Percentiles rank a stretch among this genome's conserved stretches.
phyloP scores from a whole-genome alignment of 53 echinoderm and acorn worm species.

The Patiria pectinifera region DNA sequence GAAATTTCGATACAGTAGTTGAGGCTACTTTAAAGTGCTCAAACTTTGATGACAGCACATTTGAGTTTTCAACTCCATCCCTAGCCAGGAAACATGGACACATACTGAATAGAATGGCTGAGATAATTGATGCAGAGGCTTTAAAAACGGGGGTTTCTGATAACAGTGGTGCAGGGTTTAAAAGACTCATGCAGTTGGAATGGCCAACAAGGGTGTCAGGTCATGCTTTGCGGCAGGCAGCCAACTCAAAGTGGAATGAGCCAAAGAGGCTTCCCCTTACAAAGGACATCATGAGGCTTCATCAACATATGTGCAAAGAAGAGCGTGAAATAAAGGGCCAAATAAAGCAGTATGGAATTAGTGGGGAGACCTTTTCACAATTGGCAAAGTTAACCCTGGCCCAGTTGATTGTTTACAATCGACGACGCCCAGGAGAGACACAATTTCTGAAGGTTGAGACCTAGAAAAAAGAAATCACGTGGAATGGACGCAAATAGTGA shows the following conservation, averaged over 20 bases:
- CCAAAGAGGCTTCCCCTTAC: slow-evolving; percentile 48
- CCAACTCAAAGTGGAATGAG: slow-evolving; percentile 31
- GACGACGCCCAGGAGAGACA: slow-evolving; percentile 39
- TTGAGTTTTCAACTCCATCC: slow-evolving; percentile 40
- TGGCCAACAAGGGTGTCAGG: slow-evolving; percentile 52
- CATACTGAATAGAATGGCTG: slow-evolving; percentile 43
- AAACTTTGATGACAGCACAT: slow-evolving; percentile 42
- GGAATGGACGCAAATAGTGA: slow-evolving; percentile 49
- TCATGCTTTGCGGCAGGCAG: slow-evolving; percentile 36
- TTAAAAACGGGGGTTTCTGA: slow-evolving; percentile 25
- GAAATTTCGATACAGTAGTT: slow-evolving; percentile 52
- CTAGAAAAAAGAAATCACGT: slow-evolving; percentile 22
- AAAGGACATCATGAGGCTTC: slow-evolving; percentile 36
- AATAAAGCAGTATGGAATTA: slow-evolving; percentile 24
- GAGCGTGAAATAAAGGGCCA: background rate
- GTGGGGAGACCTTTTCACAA: slow-evolving; percentile 21
- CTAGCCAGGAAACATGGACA: slow-evolving; percentile 59
- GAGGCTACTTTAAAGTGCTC: slow-evolving; percentile 44
- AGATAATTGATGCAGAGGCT: slow-evolving; percentile 39
- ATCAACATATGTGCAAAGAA: slow-evolving; percentile 10
- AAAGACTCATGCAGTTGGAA: slow-evolving; percentile 51
- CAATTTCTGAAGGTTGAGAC: slow-evolving; percentile 51
- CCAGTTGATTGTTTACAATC: slow-evolving; percentile 12
- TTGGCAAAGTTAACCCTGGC: slow-evolving; percentile 28
- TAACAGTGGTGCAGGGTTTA: slow-evolving; percentile 32